Evolutionary conservation across 2,888 invertebrate genomes (phyloP).

Genomic region (Campaea margaritaria): DNA sequence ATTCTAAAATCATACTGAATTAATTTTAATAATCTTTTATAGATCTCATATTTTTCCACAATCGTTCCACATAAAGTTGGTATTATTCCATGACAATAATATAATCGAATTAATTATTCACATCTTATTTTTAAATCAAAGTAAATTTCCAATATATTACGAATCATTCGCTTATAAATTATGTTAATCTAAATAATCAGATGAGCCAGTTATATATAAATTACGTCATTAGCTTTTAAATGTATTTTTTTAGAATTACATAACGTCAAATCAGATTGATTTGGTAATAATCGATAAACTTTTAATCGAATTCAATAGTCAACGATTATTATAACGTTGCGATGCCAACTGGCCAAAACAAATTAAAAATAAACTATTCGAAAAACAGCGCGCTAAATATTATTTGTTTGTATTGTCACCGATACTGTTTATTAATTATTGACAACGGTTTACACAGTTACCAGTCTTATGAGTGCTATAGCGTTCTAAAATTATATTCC

Average conservation of each 20-base stretch:
- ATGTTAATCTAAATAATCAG: neutral
- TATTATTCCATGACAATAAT: no score
- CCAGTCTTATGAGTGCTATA: no score
- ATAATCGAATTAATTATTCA: neutral
- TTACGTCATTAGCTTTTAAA: neutral
- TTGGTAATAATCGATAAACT: no score
- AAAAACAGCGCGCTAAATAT: neutral
- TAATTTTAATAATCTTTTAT: no score
- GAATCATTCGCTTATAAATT: slow-evolving; percentile 7
- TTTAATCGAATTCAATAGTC: no score
- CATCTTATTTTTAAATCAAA: neutral
- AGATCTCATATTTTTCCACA: no score
- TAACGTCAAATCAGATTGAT: no score
- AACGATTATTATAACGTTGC: no score
- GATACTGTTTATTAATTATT: neutral
- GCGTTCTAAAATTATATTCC: no score
- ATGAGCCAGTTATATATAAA: neutral
- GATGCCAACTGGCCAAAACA: neutral
- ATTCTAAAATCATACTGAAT: no score
- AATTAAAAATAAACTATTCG: neutral
- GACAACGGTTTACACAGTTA: neutral
- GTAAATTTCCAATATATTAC: neutral
- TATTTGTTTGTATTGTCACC: no score
- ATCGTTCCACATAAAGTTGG: no score
- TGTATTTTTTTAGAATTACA: neutral